A percentile compares a stretch with the other conserved stretches of the same genome.
These are phyloP conservation scores for Eilema griseolum DNA, from an alignment of 2,888 invertebrate genomes.

Conservation along the genomic window DNA sequence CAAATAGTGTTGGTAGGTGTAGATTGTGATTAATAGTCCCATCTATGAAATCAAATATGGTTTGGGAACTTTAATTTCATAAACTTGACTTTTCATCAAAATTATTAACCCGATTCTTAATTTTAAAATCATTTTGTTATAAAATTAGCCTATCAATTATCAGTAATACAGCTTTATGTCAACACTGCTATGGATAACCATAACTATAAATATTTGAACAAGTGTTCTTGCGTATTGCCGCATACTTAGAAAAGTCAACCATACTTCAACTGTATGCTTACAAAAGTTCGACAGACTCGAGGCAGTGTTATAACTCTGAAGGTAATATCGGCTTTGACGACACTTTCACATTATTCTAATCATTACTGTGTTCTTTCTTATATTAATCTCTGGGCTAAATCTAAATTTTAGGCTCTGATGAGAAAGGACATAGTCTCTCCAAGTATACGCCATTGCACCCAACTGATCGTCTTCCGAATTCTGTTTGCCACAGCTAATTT, in stretches of 20 bases:
- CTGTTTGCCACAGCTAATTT: background rate
- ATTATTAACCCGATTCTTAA: background rate
- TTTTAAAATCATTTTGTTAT: background rate
- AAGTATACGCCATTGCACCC: too few relatives aligned
- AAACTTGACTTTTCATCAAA: background rate
- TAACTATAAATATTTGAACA: constrained; percentile 15
- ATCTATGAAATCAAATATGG: background rate
- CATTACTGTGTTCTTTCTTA: background rate
- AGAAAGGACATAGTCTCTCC: too few relatives aligned
- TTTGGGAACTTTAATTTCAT: background rate
- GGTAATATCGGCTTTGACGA: background rate
- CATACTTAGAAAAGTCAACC: constrained; percentile 3
- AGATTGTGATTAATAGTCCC: too few relatives aligned
- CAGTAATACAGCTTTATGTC: background rate
- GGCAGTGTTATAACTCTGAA: background rate
- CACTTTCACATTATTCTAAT: background rate
- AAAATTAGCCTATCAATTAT: background rate
- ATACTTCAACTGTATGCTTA: background rate
- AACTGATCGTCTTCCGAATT: background rate
- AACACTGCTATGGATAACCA: constrained; percentile 1
- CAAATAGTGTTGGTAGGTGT: background rate
- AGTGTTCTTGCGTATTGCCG: constrained; percentile 19
- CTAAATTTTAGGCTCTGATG: too few relatives aligned
- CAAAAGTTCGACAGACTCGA: background rate
- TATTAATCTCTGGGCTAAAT: too few relatives aligned